These are phyloP conservation scores for Bimastos eiseni DNA, from an alignment of 2,888 invertebrate species.

Conservation along the genomic window DNA sequence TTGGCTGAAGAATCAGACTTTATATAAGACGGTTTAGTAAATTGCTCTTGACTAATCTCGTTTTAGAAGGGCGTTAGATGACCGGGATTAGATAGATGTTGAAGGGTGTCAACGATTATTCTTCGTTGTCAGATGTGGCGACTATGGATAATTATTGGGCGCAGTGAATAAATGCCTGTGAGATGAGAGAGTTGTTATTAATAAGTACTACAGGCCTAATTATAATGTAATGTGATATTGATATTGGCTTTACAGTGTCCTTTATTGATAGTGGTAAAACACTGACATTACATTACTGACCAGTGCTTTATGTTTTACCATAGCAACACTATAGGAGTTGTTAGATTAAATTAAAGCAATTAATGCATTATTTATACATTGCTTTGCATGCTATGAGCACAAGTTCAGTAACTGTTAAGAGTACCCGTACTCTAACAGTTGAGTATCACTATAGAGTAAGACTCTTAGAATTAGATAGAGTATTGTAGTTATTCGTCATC, in stretches of 20 bases:
- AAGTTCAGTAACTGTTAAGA: too few relatives aligned
- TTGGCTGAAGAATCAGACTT: not conserved
- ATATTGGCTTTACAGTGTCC: not conserved
- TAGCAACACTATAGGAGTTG: too few relatives aligned
- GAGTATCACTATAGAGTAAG: too few relatives aligned
- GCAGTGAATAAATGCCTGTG: not conserved
- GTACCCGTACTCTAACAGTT: too few relatives aligned
- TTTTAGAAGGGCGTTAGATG: not conserved
- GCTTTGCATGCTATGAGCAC: too few relatives aligned
- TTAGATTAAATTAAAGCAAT: too few relatives aligned
- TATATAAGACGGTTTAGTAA: not conserved
- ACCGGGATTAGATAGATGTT: not conserved
- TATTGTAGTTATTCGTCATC: too few relatives aligned
- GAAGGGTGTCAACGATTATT: not conserved
- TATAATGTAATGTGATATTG: not conserved
- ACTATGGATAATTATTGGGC: not conserved
- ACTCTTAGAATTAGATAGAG: too few relatives aligned
- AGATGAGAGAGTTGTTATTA: not conserved
- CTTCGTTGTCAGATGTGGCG: too few relatives aligned
- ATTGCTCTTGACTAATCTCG: not conserved
- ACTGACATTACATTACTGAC: not conserved
- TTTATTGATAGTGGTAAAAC: too few relatives aligned
- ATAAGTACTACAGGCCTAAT: not conserved
- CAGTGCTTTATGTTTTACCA: too few relatives aligned
- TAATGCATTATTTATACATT: too few relatives aligned